phyloP scores from a whole-genome alignment of 2,797 vertebrate species.

The Channallabes apus region DNA sequence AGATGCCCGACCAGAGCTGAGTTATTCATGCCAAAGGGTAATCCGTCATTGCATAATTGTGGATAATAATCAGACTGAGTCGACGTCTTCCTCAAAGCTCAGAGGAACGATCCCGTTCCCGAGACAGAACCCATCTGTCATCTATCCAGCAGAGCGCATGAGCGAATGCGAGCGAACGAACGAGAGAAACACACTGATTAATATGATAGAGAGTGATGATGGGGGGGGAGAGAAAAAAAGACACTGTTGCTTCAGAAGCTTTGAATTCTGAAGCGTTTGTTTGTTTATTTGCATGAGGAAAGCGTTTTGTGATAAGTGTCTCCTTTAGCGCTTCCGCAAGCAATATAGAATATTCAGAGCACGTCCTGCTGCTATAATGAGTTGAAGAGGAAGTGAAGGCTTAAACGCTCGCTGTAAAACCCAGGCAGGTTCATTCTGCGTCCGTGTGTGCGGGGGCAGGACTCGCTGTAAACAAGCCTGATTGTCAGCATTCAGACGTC shows the following conservation, averaged over 20 bases:
- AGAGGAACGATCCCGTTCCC: conserved; percentile 40
- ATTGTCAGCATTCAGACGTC: not conserved
- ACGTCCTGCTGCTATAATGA: conserved; percentile 5
- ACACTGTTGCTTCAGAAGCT: conserved; percentile 1
- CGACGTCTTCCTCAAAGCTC: conserved; percentile 35
- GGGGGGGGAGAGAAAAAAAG: not conserved
- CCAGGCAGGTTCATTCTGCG: not conserved
- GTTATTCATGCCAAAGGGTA: conserved; percentile 50
- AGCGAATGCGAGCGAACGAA: not conserved
- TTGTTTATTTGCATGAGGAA: not conserved
- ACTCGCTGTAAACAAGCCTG: conserved; percentile 17
- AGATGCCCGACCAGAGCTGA: conserved; percentile 46
- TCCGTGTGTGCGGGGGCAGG: not conserved
- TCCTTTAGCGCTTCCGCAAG: conserved; percentile 21
- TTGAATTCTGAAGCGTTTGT: not conserved
- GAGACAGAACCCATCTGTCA: conserved; percentile 50
- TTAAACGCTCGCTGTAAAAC: conserved; percentile 8
- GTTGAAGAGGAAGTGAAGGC: not conserved
- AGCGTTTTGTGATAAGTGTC: conserved; percentile 4
- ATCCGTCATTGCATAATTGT: conserved; percentile 57
- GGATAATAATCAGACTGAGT: conserved; percentile 54
- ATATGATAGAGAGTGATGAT: conserved; percentile 23
- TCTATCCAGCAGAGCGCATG: conserved; percentile 18
- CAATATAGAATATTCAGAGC: conserved; percentile 17
- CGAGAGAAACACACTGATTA: conserved; percentile 40